These are phyloP conservation scores for Anadara kagoshimensis DNA, from an alignment of 1,140 invertebrate genomes.

Conservation along the genomic window DNA sequence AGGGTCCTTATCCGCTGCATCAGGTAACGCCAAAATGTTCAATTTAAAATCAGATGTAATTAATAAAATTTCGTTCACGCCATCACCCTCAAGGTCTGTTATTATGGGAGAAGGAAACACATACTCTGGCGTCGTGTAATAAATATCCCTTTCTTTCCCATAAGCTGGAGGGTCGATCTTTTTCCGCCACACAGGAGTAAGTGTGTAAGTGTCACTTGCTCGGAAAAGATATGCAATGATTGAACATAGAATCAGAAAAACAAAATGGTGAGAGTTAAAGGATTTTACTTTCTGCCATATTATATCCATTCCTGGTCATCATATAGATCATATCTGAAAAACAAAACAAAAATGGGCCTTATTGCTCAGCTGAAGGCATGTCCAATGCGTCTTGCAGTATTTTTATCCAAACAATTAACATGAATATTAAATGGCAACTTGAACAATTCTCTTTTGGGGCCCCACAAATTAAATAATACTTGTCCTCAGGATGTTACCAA, in stretches of 20 bases:
- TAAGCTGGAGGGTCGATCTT: slow-evolving; percentile 51
- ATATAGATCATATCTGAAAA: not conserved
- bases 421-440: no score
- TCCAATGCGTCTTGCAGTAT: not conserved
- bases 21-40: slow-evolving; percentile 52
- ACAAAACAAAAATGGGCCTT: not conserved
- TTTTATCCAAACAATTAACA: no score
- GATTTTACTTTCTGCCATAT: slow-evolving; percentile 7
- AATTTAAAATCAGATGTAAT: slow-evolving; percentile 59
- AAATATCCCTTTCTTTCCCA: slow-evolving; percentile 20
- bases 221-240: slow-evolving; percentile 61
- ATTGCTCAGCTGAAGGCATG: not conserved
- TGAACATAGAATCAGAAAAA: slow-evolving; percentile 55
- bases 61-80: slow-evolving; percentile 63
- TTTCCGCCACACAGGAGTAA: slow-evolving; percentile 65
- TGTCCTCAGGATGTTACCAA: no score
- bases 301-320: slow-evolving; percentile 11
- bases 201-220: slow-evolving; percentile 56
- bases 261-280: slow-evolving; percentile 27
- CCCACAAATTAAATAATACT: no score
- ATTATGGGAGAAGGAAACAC: slow-evolving; percentile 56
- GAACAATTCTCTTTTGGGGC: no score
- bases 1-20: slow-evolving; percentile 31
- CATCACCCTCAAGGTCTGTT: slow-evolving; percentile 66
- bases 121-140: slow-evolving; percentile 53